Percentiles rank a stretch among this genome's conserved stretches.
These are phyloP conservation scores for Drosophila infuscata DNA, from an alignment of 2,888 invertebrate genomes.

Conservation along the genomic window DNA sequence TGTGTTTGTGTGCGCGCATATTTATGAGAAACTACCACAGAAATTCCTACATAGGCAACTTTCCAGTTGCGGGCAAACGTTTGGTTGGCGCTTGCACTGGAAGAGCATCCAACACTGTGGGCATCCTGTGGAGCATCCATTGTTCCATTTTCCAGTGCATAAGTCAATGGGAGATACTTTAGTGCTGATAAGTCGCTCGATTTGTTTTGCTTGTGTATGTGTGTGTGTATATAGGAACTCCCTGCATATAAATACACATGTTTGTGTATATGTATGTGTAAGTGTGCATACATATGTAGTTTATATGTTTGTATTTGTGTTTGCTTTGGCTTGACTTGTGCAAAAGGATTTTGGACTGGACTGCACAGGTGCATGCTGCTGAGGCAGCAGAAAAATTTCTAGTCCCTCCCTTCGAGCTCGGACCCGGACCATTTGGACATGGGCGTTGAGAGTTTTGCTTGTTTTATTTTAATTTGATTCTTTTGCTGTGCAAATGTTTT, in stretches of 20 bases:
- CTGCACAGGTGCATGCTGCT: slow-evolving; percentile 78
- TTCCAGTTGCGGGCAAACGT: slow-evolving; percentile 70
- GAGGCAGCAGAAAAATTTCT: slow-evolving; percentile 61
- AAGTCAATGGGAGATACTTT: slow-evolving; percentile 80
- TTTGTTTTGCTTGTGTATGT: slow-evolving; percentile 68
- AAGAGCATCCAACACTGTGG: slow-evolving; percentile 16
- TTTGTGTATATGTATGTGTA: slow-evolving; percentile 16
- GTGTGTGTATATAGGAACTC: slow-evolving; percentile 24
- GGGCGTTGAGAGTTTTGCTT: slow-evolving; percentile 52
- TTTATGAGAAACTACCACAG: slow-evolving; percentile 71
- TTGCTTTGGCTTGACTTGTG: slow-evolving; percentile 66
- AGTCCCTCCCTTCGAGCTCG: slow-evolving; percentile 30
- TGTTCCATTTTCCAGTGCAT: slow-evolving; percentile 81
- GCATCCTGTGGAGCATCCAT: slow-evolving; percentile 63
- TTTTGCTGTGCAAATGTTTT: slow-evolving; percentile 68
- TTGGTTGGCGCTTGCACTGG: slow-evolving; percentile 68
- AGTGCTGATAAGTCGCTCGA: slow-evolving; percentile 76
- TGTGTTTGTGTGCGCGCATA: slow-evolving; percentile 56
- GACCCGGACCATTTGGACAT: slow-evolving; percentile 40
- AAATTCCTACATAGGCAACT: slow-evolving; percentile 66
- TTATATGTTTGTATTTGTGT: slow-evolving; percentile 51
- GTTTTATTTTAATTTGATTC: slow-evolving; percentile 70
- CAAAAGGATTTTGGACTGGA: slow-evolving; percentile 71
- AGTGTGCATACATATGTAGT: slow-evolving; percentile 14
- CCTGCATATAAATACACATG: slow-evolving; percentile 12